Evolutionary conservation across 2,888 invertebrate species (phyloP).

Genomic region (Mesorhabditis sp.): DNA sequence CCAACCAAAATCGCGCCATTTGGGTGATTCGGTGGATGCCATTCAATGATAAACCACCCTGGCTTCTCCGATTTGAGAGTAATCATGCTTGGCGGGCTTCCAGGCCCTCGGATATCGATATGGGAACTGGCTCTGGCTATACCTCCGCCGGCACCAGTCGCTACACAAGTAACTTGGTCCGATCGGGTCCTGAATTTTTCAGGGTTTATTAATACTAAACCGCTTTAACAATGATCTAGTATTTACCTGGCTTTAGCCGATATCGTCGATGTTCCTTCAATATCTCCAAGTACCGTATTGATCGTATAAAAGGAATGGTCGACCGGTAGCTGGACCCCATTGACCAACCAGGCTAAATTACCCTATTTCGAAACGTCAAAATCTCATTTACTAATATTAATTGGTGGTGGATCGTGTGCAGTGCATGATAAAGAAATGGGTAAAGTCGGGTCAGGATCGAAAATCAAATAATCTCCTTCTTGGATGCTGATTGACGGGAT

Average conservation of each 20-base stretch:
- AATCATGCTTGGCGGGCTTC: conserved; percentile 36
- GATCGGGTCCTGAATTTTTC: conserved; percentile 35
- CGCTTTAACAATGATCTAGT: neutral
- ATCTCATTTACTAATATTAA: neutral
- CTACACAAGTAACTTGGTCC: conserved; percentile 31
- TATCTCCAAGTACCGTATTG: conserved; percentile 24
- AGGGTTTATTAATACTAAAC: too few species aligned
- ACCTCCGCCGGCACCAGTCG: conserved; percentile 30
- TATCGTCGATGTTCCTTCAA: conserved; percentile 25
- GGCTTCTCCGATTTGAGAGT: conserved; percentile 25
- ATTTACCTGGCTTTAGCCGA: conserved; percentile 24
- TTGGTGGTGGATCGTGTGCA: conserved; percentile 3
- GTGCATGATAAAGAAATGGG: neutral
- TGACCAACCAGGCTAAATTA: neutral
- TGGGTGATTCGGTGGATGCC: conserved; percentile 37
- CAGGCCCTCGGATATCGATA: conserved; percentile 30
- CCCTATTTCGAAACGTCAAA: neutral
- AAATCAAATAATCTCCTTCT: neutral
- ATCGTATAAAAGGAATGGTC: conserved; percentile 35
- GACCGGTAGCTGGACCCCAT: conserved; percentile 20
- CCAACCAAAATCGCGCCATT: conserved; percentile 38
- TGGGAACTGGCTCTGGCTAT: neutral
- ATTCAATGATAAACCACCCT: conserved; percentile 27
- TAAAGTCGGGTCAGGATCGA: neutral
- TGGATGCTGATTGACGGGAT: too few species aligned